Base-by-base conservation (phyloP, 2,113 vertebrate species). In the Ophthalmolycus amberensis region DNA sequence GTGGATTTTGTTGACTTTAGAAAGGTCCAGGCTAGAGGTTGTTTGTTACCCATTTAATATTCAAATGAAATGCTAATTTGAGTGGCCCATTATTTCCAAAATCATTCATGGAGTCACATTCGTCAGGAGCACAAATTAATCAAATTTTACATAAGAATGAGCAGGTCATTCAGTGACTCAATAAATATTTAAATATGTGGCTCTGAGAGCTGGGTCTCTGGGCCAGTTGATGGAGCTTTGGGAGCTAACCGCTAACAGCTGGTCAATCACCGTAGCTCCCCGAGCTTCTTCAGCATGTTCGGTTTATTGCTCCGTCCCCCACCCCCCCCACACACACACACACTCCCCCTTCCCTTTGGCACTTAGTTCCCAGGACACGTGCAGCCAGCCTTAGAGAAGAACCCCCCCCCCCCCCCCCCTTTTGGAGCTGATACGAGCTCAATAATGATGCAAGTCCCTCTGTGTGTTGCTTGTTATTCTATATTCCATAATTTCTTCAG, bases 31-130 rank as follows among this genome's bases (percentile, higher is more conserved):
- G 15, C 16, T 14, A 32, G 20, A 8, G 0, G 8, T 32, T 20
- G 25, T 27, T 54, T 40, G 38, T 71, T 38, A 29, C 34, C 44
- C 29, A 34, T 59, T 46, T 52, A 40, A 34, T 42, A 20, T 42
- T 69, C 22, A 42, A 42, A 62, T 70, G 0, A 44, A 70, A 71
- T 38, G 15, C 29, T 48, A 4, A 12, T 63, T 50, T 1, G 16
- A 48, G 29, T 16, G 14, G 42, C 10, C 56, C n/a, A 72, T 78
- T 77, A 22, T 44, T 58, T 80, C 20, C 9, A 29, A 60, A 40
- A 11, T 8, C 25, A 50, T 25, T 12, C 42, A 59, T 27, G 0
- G 6, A 40, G 42, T 60, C 18, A 20, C 5, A 66, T 2, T 15
- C 60, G 20, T 54, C 42, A 46, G 14, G 14, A 50, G 65, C 58